A percentile compares a stretch with the other conserved stretches of the same genome.
Conservation (phyloP, 1,140 invertebrate genomes). For the Drosophila cardini region DNA sequence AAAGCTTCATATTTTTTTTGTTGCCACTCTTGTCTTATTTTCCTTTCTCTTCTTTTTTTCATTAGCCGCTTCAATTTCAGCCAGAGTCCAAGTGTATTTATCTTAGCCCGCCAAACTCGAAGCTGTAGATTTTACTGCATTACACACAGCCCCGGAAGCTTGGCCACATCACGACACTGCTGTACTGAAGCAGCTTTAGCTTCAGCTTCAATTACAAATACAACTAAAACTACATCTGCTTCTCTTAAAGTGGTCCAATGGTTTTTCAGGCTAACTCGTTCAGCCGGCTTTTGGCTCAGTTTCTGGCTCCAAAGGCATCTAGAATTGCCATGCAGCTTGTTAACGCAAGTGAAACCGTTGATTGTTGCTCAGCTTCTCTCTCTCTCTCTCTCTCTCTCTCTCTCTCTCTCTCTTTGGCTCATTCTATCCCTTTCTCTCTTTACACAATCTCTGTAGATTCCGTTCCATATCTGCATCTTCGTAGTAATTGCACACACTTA, state of each 20-base stretch:
- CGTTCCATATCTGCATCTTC: conserved; percentile 64
- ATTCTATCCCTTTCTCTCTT: too few species aligned
- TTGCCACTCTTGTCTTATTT: conserved; percentile 51
- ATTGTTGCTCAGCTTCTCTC: conserved; percentile 21
- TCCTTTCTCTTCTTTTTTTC: conserved; percentile 59
- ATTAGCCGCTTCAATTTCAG: conserved; percentile 77
- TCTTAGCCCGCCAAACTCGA: conserved; percentile 71
- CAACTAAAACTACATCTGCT: not conserved
- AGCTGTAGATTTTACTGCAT: conserved; percentile 64
- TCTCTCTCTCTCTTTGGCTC: too few species aligned
- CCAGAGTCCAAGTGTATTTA: conserved; percentile 74
- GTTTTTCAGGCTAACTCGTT: conserved; percentile 16
- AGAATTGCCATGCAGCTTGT: conserved; percentile 32
- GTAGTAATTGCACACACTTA: conserved; percentile 78
- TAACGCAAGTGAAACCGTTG: conserved; percentile 34
- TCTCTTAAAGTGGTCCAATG: conserved; percentile 31
- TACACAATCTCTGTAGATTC: not conserved
- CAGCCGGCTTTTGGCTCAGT: conserved; percentile 27
- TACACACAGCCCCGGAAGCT: conserved; percentile 44
- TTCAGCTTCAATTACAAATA: not conserved
- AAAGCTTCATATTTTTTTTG: conserved; percentile 64
- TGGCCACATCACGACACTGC: conserved; percentile 61
- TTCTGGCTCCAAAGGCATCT: conserved; percentile 18
- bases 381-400: too few species aligned
- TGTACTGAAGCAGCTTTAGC: not conserved